Percentiles rank a stretch among this genome's conserved stretches.
These are phyloP conservation scores for Macrostomum cliftonense DNA, from an alignment of 2,888 invertebrate genomes.

Conservation along the genomic window DNA sequence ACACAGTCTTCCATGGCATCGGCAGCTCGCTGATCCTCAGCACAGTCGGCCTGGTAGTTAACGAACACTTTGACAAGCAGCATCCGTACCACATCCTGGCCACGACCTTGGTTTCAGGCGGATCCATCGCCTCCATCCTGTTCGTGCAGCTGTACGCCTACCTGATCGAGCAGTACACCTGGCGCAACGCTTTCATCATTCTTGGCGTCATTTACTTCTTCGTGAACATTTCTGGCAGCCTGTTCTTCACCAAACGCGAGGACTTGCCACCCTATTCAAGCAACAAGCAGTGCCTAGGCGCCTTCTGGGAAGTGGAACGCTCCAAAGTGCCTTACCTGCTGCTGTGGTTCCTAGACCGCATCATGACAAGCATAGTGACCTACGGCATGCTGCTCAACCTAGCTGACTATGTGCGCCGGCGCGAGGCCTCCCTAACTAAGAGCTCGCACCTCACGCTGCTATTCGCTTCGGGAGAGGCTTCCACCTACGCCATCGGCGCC, in stretches of 20 bases:
- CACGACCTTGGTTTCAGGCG: slow-evolving; percentile 10
- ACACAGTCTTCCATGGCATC: slow-evolving; percentile 11
- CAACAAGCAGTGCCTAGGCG: not conserved
- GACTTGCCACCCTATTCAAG: not conserved
- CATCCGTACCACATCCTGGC: slow-evolving; percentile 12
- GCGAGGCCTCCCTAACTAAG: slow-evolving; percentile 3
- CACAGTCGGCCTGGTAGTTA: slow-evolving; percentile 10
- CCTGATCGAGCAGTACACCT: slow-evolving; percentile 8
- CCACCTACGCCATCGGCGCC: slow-evolving; percentile 9
- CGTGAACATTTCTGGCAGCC: slow-evolving; percentile 4
- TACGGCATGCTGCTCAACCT: slow-evolving; percentile 11
- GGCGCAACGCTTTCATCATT: slow-evolving; percentile 11
- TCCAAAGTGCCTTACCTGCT: slow-evolving; percentile 3
- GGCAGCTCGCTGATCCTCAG: slow-evolving; percentile 10
- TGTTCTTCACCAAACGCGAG: slow-evolving; percentile 5
- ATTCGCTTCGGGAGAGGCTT: slow-evolving; percentile 11
- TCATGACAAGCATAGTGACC: slow-evolving; percentile 11
- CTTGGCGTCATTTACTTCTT: slow-evolving; percentile 12
- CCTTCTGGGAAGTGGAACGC: not conserved
- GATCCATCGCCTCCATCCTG: slow-evolving; percentile 11
- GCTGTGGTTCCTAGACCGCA: slow-evolving; percentile 11
- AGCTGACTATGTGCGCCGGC: slow-evolving; percentile 10
- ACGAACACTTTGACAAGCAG: slow-evolving; percentile 12
- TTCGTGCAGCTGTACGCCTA: slow-evolving; percentile 12
- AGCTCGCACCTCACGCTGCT: slow-evolving; percentile 7